phyloP scores from a whole-genome alignment of 2,797 vertebrate species.

The Microhierax caerulescens region DNA sequence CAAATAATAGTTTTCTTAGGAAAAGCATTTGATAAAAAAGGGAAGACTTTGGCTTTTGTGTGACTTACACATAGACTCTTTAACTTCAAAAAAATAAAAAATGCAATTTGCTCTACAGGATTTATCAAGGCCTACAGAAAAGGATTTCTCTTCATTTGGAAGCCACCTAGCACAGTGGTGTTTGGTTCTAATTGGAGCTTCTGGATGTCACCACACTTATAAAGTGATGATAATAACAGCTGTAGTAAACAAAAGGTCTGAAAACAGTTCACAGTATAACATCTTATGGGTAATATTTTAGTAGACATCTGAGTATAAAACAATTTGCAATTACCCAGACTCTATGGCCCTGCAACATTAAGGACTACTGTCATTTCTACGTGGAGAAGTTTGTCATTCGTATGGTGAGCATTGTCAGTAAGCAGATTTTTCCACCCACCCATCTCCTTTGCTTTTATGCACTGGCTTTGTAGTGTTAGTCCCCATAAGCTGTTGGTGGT shows the following conservation, averaged over 20 bases:
- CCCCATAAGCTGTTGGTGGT: slow-evolving; percentile 16
- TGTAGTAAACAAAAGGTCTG: background rate
- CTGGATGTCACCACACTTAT: background rate
- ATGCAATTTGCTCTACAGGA: background rate
- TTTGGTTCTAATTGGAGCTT: background rate
- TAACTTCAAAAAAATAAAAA: background rate
- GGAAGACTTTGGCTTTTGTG: background rate
- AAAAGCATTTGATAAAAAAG: background rate
- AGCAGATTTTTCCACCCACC: slow-evolving; percentile 12
- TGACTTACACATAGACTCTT: background rate
- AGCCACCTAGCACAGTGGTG: background rate
- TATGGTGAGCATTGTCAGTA: background rate
- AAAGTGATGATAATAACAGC: background rate
- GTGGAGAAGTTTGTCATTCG: background rate
- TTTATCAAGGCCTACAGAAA: background rate
- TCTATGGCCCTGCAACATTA: background rate
- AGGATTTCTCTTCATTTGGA: background rate
- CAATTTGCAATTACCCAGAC: background rate
- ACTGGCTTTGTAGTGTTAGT: background rate
- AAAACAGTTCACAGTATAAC: background rate
- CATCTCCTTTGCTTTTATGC: background rate
- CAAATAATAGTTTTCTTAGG: slow-evolving; percentile 5
- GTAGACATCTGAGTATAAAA: background rate
- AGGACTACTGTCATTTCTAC: background rate
- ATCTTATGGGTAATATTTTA: background rate